phyloP scores from a whole-genome alignment of 2,888 invertebrate genomes.

The Eupithecia subumbrata region DNA sequence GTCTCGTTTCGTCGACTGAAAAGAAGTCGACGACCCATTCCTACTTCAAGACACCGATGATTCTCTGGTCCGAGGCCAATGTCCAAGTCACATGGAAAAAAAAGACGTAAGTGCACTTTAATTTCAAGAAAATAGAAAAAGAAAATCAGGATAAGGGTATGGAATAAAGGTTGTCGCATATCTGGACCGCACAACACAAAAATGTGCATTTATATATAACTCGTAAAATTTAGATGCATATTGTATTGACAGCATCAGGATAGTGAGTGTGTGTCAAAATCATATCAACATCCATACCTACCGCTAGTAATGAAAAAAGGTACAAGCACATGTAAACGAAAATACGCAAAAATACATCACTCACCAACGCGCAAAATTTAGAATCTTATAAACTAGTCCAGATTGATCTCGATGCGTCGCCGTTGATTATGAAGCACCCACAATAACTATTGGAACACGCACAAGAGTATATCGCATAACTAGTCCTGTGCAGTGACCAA shows the following conservation, averaged over 20 bases:
- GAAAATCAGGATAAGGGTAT: background rate
- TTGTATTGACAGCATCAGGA: background rate
- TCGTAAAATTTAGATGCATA: no score
- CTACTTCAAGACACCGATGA: background rate
- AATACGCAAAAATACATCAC: slow-evolving; percentile 18
- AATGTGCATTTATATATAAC: no score
- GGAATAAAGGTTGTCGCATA: no score
- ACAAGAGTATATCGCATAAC: slow-evolving; percentile 93
- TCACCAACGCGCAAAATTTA: slow-evolving; percentile 30
- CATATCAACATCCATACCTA: background rate
- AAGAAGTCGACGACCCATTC: no score
- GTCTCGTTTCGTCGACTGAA: no score
- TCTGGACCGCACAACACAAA: no score
- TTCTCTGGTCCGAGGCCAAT: background rate
- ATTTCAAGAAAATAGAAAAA: background rate
- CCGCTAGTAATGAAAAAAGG: background rate
- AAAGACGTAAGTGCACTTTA: background rate
- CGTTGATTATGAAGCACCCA: slow-evolving; percentile 85
- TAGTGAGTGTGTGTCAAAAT: background rate
- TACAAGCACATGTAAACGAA: background rate
- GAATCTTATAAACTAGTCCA: slow-evolving; percentile 27
- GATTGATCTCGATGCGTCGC: slow-evolving; percentile 30
- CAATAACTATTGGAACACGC: slow-evolving; percentile 99
- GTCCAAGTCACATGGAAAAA: background rate
- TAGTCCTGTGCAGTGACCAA: slow-evolving; percentile 99